Evolutionary conservation across 1,140 invertebrate genomes (phyloP), one percentile per base, ranked within the genome.

Genomic region (Reticulitermes speratus): DNA sequence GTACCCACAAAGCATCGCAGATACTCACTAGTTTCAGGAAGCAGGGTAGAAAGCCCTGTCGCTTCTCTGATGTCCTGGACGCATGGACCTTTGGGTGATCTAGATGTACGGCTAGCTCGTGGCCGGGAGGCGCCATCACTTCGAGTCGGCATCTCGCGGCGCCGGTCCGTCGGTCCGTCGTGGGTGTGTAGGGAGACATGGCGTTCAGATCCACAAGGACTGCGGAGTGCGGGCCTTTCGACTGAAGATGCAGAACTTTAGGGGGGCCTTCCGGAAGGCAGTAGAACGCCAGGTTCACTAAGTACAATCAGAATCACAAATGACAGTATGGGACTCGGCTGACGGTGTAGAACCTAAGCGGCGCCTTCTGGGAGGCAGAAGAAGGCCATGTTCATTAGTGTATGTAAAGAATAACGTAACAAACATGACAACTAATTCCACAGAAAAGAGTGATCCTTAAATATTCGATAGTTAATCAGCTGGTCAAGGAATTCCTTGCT

Each of bases 11-110:
- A 38, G 38, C 38, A 38, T 38, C 19, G 19, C 14, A 55, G 48
- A 21, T 55, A 84, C 83, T 84, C 83, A 84, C 83, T 32, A 84
- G 25, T 44, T 30, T 25, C 21, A 84, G 83, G 32, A 45, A 45
- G 32, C 83, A 84, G 16, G 65, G 65, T 6, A n/a, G n/a, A 30
- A 30, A 75, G 25, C 65, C 65, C n/a, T 75, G 65, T 30, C 65
- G 65, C 65, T 55, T 44, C 83, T 45, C 83, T 32, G 83, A 25
- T 25, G 44, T 14, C 32, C 83, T 84, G 83, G 11, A 16, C 8
- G 25, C 1, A 8, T 14, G 8, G 6, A 30, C 2, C 83, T 55
- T 84, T n/a, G 25, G 83, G 32, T 45, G 83, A 12, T 45, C 83
- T 8, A 84, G 83, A 21, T 55, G 21, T 7, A 84, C 83, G 9